Evolutionary conservation across 2,888 invertebrate species (phyloP).

Genomic region (Smittia aterrima): DNA sequence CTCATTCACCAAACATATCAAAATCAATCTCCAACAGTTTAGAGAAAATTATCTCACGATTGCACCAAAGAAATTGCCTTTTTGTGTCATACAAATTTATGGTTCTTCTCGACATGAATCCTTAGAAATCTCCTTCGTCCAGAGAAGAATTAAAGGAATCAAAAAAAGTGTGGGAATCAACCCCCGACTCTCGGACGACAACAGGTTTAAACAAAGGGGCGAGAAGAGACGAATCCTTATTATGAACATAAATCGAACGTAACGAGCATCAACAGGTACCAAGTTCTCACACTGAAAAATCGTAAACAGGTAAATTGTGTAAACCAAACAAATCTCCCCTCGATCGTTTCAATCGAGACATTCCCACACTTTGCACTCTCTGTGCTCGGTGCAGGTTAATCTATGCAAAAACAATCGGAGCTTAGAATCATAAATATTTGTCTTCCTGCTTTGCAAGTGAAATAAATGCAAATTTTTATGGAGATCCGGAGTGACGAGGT

Average conservation of each 20-base stretch:
- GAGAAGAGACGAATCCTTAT: not conserved
- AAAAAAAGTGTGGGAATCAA: not conserved
- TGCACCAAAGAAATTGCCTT: not conserved
- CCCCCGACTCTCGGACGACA: not conserved
- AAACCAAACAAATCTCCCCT: not conserved
- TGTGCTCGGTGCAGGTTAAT: not conserved
- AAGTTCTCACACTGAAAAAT: not conserved
- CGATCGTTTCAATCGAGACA: not conserved
- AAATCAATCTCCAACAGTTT: not conserved
- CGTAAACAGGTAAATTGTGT: not conserved
- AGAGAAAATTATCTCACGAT: slow-evolving; percentile 15
- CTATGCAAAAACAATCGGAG: too few relatives aligned
- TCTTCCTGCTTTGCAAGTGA: too few relatives aligned
- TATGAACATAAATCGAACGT: not conserved
- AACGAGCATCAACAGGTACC: slow-evolving; percentile 2
- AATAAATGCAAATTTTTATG: too few relatives aligned
- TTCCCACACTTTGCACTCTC: not conserved
- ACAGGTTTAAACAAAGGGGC: not conserved
- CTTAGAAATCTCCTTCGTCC: not conserved
- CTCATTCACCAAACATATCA: too few relatives aligned
- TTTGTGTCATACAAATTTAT: not conserved
- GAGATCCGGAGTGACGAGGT: too few relatives aligned
- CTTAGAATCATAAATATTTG: too few relatives aligned
- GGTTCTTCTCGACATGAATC: slow-evolving; percentile 17
- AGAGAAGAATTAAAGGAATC: not conserved